Evolutionary conservation across 2,113 vertebrate species (phyloP), one percentile per base, ranked within the genome.

Genomic region (Ondatra zibethicus): DNA sequence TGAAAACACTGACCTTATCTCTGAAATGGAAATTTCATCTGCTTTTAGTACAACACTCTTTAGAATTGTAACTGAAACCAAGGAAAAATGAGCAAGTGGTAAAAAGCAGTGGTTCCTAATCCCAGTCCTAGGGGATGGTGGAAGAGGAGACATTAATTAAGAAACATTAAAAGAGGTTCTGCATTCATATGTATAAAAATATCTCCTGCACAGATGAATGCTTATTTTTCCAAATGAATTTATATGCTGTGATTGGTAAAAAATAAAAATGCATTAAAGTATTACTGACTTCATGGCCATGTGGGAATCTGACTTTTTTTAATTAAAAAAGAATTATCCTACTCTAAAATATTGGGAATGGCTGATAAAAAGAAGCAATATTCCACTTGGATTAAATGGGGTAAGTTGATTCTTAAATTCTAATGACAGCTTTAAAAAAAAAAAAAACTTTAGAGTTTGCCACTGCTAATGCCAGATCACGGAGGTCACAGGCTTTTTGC

Each of bases 251-350:
- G 50, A 96, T 39, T 88, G 63, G 80, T 39, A 52, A 84, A 84
- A 94, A 92, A 86, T 36, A 61, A 52, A 87, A 91, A 92, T 85
- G 63, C n/a, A 84, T 72, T 92, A 45, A 55, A 92, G 45, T 81
- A 13, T 45, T 75, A 88, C 13, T 63, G 58, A 84, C 58, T 77
- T 89, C 73, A 89, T 7, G 33, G 85, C 88, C 70, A 70, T 31
- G 17, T 70, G 42, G 33, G 68, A 91, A 58, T 85, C 68, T 89
- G 31, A 61, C 31, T 75, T 76, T 29, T 92, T 73, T 70, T 63
- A 93, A 92, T 92, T 89, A 92, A 96, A 91, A 95, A 95, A 68
- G 72, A 92, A 96, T 85, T 61, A 80, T 70, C 78, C 55, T 2
- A 58, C 55, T 81, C 23, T 65, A 55, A 89, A 90, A 93, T 36